phyloP scores from a whole-genome alignment of 2,113 vertebrate genomes.

The Anguilla rostrata region DNA sequence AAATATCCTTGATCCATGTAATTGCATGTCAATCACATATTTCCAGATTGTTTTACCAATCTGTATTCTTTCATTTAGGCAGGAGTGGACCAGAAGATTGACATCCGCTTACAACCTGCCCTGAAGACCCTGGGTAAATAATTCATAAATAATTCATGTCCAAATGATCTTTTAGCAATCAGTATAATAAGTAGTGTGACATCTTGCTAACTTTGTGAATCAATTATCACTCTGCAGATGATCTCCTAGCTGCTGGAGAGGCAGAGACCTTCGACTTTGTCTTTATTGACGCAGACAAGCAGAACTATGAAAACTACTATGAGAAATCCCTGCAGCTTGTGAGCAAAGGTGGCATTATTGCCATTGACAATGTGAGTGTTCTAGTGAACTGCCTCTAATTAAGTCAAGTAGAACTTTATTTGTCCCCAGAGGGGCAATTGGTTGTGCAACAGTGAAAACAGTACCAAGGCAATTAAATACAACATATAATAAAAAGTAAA shows the following conservation, averaged over 20 bases:
- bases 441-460: too few relatives aligned
- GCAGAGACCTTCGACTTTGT: conserved; percentile 85
- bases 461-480: too few relatives aligned
- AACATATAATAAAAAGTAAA: too few relatives aligned
- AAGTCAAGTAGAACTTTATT: too few relatives aligned
- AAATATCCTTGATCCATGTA: background rate
- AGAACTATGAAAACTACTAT: conserved; percentile 79
- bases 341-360: conserved; percentile 84
- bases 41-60: background rate
- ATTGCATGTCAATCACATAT: background rate
- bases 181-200: background rate
- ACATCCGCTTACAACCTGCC: conserved; percentile 84
- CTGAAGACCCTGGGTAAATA: conserved; percentile 81
- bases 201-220: background rate
- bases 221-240: conserved; percentile 67
- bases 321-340: conserved; percentile 85
- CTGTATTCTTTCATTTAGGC: conserved; percentile 69
- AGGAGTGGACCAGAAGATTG: conserved; percentile 85
- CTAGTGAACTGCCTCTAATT: background rate
- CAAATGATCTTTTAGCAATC: background rate
- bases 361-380: conserved; percentile 83
- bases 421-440: too few relatives aligned
- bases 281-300: conserved; percentile 91
- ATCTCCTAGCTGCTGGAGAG: conserved; percentile 81
- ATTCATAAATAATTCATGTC: conserved; percentile 23